Conservation (phyloP, 30 jellyfish, hydroid and myxozoan species). For the Hydractinia symbiolongicarpus region DNA sequence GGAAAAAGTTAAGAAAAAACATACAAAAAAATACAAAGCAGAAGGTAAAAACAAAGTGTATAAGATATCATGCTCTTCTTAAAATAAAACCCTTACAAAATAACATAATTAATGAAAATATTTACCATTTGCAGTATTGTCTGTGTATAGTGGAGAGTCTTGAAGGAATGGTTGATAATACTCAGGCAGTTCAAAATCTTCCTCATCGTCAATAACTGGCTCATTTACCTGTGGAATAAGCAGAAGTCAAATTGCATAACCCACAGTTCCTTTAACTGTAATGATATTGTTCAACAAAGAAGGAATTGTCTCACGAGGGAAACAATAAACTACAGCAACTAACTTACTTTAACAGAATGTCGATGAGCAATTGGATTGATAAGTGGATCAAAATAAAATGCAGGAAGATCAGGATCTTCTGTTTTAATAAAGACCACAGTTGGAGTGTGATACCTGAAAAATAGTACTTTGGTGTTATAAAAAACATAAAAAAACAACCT, state of each 20-base stretch:
- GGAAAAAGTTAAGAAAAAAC: neutral
- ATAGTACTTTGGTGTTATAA: neutral
- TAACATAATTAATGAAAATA: neutral
- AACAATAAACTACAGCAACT: neutral
- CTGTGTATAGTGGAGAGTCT: constrained; percentile 95
- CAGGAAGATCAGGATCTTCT: constrained; percentile 99
- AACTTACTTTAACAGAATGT: constrained; percentile 73
- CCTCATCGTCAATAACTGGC: constrained; percentile 91
- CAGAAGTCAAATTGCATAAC: neutral
- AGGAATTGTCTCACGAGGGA: too few species aligned
- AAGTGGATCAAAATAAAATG: constrained; percentile 94
- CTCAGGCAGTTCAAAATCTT: constrained; percentile 85
- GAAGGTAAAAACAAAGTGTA: neutral
- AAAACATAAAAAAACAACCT: neutral
- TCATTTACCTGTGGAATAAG: constrained; percentile 51
- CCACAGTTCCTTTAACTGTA: too few species aligned
- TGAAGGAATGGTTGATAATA: constrained; percentile 88
- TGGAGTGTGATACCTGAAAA: constrained; percentile 92
- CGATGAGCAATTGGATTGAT: constrained; percentile 97
- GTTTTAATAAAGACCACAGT: constrained; percentile 95
- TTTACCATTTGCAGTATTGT: constrained; percentile 95
- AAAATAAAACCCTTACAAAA: neutral
- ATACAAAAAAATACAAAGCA: neutral
- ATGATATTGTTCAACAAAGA: neutral
- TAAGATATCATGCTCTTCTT: neutral